Percentiles rank a stretch among this genome's conserved stretches.
phyloP scores from a whole-genome alignment of 2,888 invertebrate genomes.

The Drosophila histrio region DNA sequence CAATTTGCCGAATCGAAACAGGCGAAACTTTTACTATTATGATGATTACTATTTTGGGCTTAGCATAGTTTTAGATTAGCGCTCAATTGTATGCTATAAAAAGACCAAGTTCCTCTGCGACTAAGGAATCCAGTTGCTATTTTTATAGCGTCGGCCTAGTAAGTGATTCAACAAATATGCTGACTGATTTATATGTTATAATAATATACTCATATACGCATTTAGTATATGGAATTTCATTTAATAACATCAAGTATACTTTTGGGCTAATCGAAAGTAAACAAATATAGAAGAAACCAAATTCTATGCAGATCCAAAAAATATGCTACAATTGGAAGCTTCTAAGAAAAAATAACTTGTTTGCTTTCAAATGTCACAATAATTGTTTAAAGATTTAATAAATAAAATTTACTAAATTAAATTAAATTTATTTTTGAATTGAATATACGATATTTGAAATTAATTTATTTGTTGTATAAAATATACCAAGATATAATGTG shows the following conservation, averaged over 20 bases:
- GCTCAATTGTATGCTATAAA: constrained; percentile 71
- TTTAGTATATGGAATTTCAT: not conserved
- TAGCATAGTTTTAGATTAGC: constrained; percentile 43
- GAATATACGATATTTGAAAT: no score
- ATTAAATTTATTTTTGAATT: no score
- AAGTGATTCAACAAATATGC: constrained; percentile 11
- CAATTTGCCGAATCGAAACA: constrained; percentile 20
- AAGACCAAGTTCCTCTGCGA: constrained; percentile 26
- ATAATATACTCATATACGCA: not conserved
- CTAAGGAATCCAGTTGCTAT: not conserved
- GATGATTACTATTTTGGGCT: constrained; percentile 53
- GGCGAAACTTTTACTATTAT: constrained; percentile 45
- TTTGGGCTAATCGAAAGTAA: not conserved
- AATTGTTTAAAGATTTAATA: not conserved
- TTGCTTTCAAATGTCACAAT: not conserved
- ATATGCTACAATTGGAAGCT: not conserved
- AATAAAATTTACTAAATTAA: no score
- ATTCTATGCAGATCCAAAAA: not conserved
- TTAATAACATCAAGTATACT: not conserved
- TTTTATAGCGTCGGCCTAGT: constrained; percentile 2
- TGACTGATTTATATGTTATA: constrained; percentile 5
- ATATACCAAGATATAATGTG: no score
- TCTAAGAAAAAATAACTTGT: not conserved
- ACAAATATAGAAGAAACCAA: not conserved
- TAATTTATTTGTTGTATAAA: no score